Evolutionary conservation across 1,140 invertebrate genomes (phyloP).

Genomic region (Pectinophora gossypiella): DNA sequence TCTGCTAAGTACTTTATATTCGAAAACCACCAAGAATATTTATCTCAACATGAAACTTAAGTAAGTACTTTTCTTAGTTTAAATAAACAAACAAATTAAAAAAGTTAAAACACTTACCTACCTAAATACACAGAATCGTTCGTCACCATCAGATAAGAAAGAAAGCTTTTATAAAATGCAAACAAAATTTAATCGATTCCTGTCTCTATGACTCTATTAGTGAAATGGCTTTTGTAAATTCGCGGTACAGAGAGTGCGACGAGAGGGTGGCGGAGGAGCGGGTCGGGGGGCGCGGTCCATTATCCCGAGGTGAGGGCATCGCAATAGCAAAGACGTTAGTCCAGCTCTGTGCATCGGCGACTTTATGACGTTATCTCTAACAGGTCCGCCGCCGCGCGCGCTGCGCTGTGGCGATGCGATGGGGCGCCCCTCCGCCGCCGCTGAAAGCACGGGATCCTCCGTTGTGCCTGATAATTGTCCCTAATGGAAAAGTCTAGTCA

Average conservation of each 20-base stretch:
- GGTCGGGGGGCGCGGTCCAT: conserved; percentile 43
- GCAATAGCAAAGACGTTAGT: conserved; percentile 64
- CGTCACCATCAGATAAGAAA: too few relatives aligned
- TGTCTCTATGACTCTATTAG: conserved; percentile 2
- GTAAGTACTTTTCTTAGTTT: too few relatives aligned
- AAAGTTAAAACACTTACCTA: too few relatives aligned
- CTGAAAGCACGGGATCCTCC: conserved; percentile 56
- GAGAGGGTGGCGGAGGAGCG: conserved; percentile 11
- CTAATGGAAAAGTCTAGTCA: conserved; percentile 74
- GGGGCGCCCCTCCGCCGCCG: conserved; percentile 32
- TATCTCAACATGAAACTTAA: too few relatives aligned
- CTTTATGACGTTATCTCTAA: conserved; percentile 73
- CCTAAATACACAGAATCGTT: too few relatives aligned
- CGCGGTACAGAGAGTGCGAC: background rate
- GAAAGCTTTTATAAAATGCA: background rate
- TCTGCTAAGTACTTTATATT: too few relatives aligned
- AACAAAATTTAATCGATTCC: conserved; percentile 3
- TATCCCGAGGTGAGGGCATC: conserved; percentile 58
- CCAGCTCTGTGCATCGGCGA: conserved; percentile 61
- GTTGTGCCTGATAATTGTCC: conserved; percentile 69
- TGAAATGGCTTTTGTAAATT: conserved; percentile 3
- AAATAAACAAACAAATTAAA: too few relatives aligned
- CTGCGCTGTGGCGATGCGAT: conserved; percentile 18
- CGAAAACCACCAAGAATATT: too few relatives aligned
- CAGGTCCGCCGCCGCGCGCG: conserved; percentile 46